Evolutionary conservation across 2,888 invertebrate species (phyloP), one percentile per base, ranked within the genome.

Genomic region (Diabrotica balteata): DNA sequence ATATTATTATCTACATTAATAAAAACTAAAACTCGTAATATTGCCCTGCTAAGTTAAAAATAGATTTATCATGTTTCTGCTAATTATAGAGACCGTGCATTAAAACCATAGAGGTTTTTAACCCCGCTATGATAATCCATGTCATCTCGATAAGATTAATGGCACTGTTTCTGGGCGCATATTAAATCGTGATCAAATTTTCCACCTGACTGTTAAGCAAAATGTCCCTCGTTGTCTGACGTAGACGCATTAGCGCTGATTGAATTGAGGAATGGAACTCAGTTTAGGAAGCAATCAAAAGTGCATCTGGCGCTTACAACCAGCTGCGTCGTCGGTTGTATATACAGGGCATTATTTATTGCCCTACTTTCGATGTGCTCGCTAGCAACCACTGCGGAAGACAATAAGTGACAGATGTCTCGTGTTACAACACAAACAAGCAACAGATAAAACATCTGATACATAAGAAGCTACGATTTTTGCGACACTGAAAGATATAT

Each of bases 341-440:
- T 55, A 57, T 44, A 57, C 17, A 57, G 45, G 45, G 55, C 9
- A 45, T 57, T 17, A 57, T 57, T 22, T 46, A 57, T 45, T 57
- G 45, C 45, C 32, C 32, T 32, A 32, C 32, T 32, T 32, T 32
- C 32, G 10, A 11, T 9, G 17, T 57, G n/a, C n/a, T 43, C n/a
- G 5, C 43, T 54, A 7, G 42, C 45, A 52, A 52, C 52, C 22
- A 52, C 22, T 52, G 6, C 7, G 43, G 42, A 7, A 54, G n/a
- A 54, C 45, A 57, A 57, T 57, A 8, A 44, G 32, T 57, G 55
- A 57, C 55, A 57, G 55, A 57, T 57, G 55, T 57, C 55, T 57
- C 55, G 55, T 57, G 55, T n/a, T n/a, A 11, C 42, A 57, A 57
- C 43, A 57, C 45, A 57, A 57, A 57, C 55, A 57, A 55, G 11